A percentile compares a stretch with the other conserved stretches of the same genome.
phyloP scores from a whole-genome alignment of 2,113 vertebrate species.

The Polypterus bichir region DNA sequence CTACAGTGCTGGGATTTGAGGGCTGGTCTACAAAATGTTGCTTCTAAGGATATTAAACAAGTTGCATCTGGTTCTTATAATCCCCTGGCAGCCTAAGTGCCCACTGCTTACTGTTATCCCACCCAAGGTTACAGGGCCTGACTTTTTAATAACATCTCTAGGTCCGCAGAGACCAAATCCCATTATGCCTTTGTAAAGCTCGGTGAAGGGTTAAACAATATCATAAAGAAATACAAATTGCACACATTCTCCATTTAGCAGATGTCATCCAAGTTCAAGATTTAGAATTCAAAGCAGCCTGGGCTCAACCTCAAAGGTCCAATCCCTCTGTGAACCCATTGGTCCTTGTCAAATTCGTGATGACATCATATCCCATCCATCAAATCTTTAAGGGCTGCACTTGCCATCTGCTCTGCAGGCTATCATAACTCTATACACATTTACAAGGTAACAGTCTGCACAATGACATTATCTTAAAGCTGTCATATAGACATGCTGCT shows the following conservation, averaged over 20 bases:
- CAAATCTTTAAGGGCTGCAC: conserved; percentile 62
- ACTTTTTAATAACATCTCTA: conserved; percentile 52
- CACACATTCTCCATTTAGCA: conserved; percentile 76
- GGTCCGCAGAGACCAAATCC: conserved; percentile 65
- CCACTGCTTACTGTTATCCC: conserved; percentile 27
- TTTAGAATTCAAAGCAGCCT: conserved; percentile 77
- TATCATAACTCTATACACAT: conserved; percentile 69
- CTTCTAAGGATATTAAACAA: conserved; percentile 4
- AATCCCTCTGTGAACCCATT: conserved; percentile 65
- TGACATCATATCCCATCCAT: conserved; percentile 97
- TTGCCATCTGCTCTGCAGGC: conserved; percentile 79
- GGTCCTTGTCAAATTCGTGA: conserved; percentile 64
- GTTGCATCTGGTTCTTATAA: conserved; percentile 8
- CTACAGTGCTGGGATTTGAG: conserved; percentile 1
- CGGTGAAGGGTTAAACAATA: conserved; percentile 66
- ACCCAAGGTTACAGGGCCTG: conserved; percentile 54
- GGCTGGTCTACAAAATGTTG: neutral
- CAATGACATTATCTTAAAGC: conserved; percentile 60
- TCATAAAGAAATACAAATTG: conserved; percentile 79
- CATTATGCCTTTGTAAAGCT: conserved; percentile 52
- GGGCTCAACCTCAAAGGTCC: conserved; percentile 62
- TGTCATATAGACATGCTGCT: conserved; percentile 38
- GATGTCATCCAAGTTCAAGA: conserved; percentile 73
- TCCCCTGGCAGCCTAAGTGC: conserved; percentile 2
- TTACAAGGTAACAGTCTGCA: conserved; percentile 59